Conservation (phyloP, 2,888 invertebrate species). For the Crematogaster levior region DNA sequence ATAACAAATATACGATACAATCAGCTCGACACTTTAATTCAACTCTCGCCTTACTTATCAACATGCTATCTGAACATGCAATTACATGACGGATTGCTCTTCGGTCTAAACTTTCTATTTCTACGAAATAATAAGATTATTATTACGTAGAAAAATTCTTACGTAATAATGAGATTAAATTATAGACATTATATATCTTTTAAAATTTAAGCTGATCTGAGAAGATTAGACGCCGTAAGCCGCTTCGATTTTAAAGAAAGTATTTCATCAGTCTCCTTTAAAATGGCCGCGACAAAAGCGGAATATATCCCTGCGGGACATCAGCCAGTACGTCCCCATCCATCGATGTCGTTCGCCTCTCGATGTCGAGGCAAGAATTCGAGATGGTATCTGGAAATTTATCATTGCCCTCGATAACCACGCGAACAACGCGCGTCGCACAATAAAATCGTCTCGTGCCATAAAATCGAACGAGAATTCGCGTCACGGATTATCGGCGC, state of each 20-base stretch:
- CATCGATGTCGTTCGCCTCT: constrained; percentile 12
- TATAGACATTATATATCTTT: not conserved
- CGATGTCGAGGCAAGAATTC: constrained; percentile 25
- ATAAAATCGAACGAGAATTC: constrained; percentile 41
- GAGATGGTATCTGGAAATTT: constrained; percentile 34
- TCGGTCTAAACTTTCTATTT: not conserved
- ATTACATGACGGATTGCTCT: not conserved
- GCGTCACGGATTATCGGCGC: constrained; percentile 30
- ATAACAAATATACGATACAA: no score
- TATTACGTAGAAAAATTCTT: no score
- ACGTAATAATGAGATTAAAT: not conserved
- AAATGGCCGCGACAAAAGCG: constrained; percentile 27
- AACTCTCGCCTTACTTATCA: not conserved
- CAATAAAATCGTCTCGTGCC: constrained; percentile 23
- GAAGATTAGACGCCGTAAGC: constrained; percentile 12
- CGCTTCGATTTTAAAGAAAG: not conserved
- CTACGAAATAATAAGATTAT: not conserved
- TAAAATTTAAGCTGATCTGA: not conserved
- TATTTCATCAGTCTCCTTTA: constrained; percentile 18
- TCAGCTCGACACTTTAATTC: not conserved
- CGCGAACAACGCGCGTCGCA: constrained; percentile 23
- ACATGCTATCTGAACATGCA: not conserved
- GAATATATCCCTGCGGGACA: not conserved
- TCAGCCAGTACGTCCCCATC: not conserved
- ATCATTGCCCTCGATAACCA: constrained; percentile 25